Evolutionary conservation across 2,888 invertebrate genomes (phyloP).

Genomic region (Cerastis rubricosa): DNA sequence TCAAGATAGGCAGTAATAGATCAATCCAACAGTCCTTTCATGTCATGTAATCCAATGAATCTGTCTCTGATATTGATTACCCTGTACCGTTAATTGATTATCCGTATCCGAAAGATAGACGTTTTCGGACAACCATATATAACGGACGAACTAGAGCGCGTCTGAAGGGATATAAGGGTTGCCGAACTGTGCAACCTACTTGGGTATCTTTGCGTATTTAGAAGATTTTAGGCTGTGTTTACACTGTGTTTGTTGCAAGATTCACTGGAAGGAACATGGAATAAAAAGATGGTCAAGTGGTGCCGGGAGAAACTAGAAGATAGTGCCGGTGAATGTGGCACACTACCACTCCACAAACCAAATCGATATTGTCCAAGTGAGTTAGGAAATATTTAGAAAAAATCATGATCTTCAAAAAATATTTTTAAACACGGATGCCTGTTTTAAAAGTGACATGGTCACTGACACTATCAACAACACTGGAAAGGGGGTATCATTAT

Average conservation of each 20-base stretch:
- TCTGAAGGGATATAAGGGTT: slow-evolving; percentile 58
- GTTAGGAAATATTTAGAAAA: not conserved
- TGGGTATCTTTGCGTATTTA: slow-evolving; percentile 45
- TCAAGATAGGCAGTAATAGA: slow-evolving; percentile 40
- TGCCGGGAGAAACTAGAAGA: not conserved
- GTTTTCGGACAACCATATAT: slow-evolving; percentile 65
- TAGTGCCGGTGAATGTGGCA: no score
- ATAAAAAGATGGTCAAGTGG: not conserved
- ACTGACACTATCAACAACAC: no score
- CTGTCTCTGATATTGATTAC: slow-evolving; percentile 63
- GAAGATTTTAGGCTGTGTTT: slow-evolving; percentile 11
- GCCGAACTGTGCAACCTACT: slow-evolving; percentile 61
- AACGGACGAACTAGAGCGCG: slow-evolving; percentile 67
- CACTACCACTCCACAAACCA: not conserved
- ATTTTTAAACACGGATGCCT: not conserved
- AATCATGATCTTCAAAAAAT: not conserved
- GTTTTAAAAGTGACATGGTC: not conserved
- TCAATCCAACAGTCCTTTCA: slow-evolving; percentile 55
- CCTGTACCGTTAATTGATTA: slow-evolving; percentile 70
- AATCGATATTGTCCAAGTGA: no score
- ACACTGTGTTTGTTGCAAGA: not conserved
- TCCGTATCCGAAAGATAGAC: slow-evolving; percentile 65
- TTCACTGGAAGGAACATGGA: not conserved
- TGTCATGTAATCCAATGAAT: slow-evolving; percentile 53
- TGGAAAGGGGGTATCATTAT: no score